These are phyloP conservation scores for Drosophila repletoides DNA, from an alignment of 1,140 invertebrate species.

Conservation along the genomic window DNA sequence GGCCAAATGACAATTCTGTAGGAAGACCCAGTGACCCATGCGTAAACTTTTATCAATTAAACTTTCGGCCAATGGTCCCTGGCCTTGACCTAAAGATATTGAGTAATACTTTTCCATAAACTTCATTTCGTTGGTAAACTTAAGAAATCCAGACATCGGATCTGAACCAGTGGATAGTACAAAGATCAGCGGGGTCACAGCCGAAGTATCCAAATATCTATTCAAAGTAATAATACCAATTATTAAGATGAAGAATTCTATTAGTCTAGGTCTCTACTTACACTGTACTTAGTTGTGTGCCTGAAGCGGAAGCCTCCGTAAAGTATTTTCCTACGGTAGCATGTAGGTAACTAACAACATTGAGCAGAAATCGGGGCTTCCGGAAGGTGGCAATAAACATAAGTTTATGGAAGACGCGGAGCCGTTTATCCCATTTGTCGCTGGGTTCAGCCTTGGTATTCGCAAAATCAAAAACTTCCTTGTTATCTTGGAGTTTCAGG, in stretches of 20 bases:
- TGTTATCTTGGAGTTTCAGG: conserved; percentile 85
- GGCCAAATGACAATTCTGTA: conserved; percentile 96
- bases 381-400: conserved; percentile 90
- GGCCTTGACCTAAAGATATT: conserved; percentile 95
- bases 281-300: conserved; percentile 87
- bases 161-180: conserved; percentile 95
- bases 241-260: not conserved
- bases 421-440: conserved; percentile 84
- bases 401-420: conserved; percentile 90
- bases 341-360: conserved; percentile 90
- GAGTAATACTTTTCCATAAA: conserved; percentile 90
- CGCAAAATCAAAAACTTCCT: conserved; percentile 59
- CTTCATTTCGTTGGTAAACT: conserved; percentile 91
- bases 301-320: conserved; percentile 87
- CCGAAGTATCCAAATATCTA: conserved; percentile 89
- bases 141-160: conserved; percentile 91
- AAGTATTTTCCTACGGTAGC: conserved; percentile 89
- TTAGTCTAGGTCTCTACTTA: conserved; percentile 82
- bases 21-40: conserved; percentile 91
- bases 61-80: conserved; percentile 91
- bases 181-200: conserved; percentile 91
- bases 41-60: conserved; percentile 89
- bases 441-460: conserved; percentile 11
- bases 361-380: conserved; percentile 92
- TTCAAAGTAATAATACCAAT: conserved; percentile 39